phyloP scores from a whole-genome alignment of 2,113 vertebrate species.

The Bos indicus region DNA sequence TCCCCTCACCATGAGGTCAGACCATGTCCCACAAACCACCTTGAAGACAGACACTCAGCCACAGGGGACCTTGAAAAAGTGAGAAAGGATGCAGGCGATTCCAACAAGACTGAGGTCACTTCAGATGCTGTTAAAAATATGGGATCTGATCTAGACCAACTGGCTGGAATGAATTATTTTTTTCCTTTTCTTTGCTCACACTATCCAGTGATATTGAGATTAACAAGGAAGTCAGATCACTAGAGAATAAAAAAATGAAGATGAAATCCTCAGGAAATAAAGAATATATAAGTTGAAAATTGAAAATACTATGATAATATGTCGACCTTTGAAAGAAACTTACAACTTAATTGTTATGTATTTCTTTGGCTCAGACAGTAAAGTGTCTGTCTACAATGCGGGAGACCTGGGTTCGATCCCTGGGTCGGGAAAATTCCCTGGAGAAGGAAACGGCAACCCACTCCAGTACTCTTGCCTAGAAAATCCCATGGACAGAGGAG shows the following conservation, averaged over 20 bases:
- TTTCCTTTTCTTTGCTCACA: background rate
- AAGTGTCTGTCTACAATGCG: too few species aligned
- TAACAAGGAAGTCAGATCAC: background rate
- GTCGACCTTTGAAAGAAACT: background rate
- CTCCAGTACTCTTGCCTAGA: too few species aligned
- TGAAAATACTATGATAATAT: background rate
- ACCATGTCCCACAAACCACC: accelerated
- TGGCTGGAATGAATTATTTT: background rate
- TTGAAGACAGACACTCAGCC: background rate
- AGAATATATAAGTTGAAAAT: background rate
- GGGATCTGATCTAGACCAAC: background rate
- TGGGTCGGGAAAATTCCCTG: too few species aligned
- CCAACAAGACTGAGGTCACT: background rate
- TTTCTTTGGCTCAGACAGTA: too few species aligned
- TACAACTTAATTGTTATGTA: background rate
- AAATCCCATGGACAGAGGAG: too few species aligned
- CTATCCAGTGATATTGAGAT: background rate
- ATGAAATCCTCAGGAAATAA: background rate
- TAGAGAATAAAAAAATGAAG: background rate
- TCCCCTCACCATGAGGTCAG: background rate
- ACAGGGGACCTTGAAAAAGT: accelerated
- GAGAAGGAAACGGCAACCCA: too few species aligned
- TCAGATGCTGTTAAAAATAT: background rate
- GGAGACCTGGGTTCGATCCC: too few species aligned
- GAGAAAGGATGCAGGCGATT: background rate